Evolutionary conservation across 2,888 invertebrate species (phyloP).

Genomic region (Lagria hirta): DNA sequence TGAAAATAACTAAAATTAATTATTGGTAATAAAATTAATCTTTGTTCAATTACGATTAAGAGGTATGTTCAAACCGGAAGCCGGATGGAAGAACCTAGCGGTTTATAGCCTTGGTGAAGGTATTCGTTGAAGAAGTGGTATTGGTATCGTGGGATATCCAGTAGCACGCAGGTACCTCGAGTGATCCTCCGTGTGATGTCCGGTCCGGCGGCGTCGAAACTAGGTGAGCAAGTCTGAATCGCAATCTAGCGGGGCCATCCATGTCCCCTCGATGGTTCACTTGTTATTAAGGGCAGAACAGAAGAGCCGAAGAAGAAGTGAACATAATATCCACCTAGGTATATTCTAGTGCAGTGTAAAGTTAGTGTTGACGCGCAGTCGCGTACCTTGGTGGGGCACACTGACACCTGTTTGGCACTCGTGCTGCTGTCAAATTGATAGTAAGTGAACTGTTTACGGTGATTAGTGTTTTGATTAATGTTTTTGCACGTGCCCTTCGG

Average conservation of each 20-base stretch:
- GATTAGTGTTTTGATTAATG: conserved; percentile 40
- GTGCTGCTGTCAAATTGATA: conserved; percentile 42
- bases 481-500: conserved; percentile 37
- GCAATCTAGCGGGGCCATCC: conserved; percentile 30
- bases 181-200: conserved; percentile 8
- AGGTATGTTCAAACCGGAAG: conserved; percentile 1
- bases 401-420: conserved; percentile 42
- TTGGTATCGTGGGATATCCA: conserved; percentile 3
- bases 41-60: no score
- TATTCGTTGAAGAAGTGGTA: no score
- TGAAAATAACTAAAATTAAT: no score
- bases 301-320: no score
- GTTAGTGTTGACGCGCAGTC: no score
- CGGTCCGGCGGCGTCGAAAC: conserved; percentile 35
- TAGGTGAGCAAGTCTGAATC: conserved; percentile 45
- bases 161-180: conserved; percentile 2
- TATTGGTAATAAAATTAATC: no score
- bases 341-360: no score
- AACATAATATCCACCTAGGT: no score
- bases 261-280: conserved; percentile 44
- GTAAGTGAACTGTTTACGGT: conserved; percentile 40
- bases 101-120: neutral
- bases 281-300: conserved; percentile 48
- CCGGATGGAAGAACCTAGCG: neutral
- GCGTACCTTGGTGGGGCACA: conserved; percentile 34